Base-by-base conservation (phyloP, 2,888 invertebrate species). In the Noctua janthina region DNA sequence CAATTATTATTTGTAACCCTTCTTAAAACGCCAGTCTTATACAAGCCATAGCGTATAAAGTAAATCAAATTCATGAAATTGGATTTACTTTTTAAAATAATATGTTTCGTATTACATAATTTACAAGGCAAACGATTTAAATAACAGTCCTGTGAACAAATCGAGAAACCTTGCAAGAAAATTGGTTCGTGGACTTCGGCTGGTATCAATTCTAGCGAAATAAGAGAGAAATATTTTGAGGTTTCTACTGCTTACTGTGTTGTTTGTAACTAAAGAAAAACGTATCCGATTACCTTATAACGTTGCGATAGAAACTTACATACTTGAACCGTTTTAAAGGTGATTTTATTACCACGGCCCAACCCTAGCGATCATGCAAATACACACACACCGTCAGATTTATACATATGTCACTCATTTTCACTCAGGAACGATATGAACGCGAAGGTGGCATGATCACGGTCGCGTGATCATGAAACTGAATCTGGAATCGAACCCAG, bases 131-230 rank as follows among this genome's bases (percentile, higher is more conserved):
- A 67, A 56, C 39, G 15, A 49, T 78, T 80, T 29, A 17, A 80
- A 67, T 46, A 35, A 29, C 8, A 51, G 17, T 35, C 46, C 5
- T 46, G 29, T n/a, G 2, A 80, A 46, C 23, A 68, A 81, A 70
- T 59, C 10, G 23, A 71, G 67, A 67, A 59, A 70, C 74, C 66
- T 43, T 77, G 67, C 10, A 67, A 84, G 39, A 23, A 59, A 46
- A 71, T 84, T 49, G 39, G 15, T 78, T 84, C 35, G 46, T 2
- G 4, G 20, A 59, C 67, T 67, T 78, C 6, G n/a, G n/a, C 59
- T 23, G 67, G 15, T 76, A 51, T 83, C 23, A 75, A 83, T 83
- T 68, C 35, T 39, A 56, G 15, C 15, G 49, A 20, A n/a, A 76
- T 67, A 29, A 39, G 51, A 54, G 51, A 66, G 81, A 67, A 20